These are phyloP conservation scores for Martes martes DNA, from an alignment of 2,113 vertebrate species.

Conservation along the genomic window DNA sequence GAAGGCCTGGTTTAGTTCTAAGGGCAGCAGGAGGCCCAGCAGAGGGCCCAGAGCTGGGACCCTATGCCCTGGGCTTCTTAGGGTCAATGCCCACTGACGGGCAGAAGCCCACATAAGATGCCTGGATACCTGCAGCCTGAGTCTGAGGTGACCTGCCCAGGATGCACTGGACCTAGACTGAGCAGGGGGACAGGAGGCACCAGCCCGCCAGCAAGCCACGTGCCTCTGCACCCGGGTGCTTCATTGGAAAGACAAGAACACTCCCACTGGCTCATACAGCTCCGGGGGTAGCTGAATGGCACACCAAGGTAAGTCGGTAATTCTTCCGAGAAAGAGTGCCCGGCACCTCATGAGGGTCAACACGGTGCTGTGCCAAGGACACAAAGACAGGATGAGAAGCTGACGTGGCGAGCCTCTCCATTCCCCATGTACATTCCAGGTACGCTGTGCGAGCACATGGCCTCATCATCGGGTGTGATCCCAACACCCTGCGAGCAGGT, in stretches of 20 bases:
- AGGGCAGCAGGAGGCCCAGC: not conserved
- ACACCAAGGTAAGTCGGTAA: fast-evolving
- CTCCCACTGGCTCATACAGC: not conserved
- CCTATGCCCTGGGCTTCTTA: not conserved
- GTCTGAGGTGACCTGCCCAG: fast-evolving
- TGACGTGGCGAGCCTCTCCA: fast-evolving
- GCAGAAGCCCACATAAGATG: not conserved
- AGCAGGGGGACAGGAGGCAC: not conserved
- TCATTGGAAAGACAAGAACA: not conserved
- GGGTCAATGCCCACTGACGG: not conserved
- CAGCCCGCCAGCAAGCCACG: not conserved
- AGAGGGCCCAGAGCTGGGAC: not conserved
- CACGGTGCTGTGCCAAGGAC: fast-evolving
- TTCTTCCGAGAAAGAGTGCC: not conserved
- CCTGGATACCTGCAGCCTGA: not conserved
- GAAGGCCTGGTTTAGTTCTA: not conserved
- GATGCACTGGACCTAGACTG: not conserved
- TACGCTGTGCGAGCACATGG: not conserved
- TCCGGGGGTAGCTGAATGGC: not conserved
- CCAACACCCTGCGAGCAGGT: not conserved
- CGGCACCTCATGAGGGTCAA: fast-evolving
- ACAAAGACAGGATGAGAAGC: not conserved
- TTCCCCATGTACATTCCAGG: fast-evolving
- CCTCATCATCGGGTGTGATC: not conserved
- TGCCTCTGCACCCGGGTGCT: not conserved